Percentiles rank a stretch among this genome's conserved stretches.
Evolutionary conservation across 1,140 invertebrate genomes (phyloP).

Genomic region (Sesamia nonagrioides): DNA sequence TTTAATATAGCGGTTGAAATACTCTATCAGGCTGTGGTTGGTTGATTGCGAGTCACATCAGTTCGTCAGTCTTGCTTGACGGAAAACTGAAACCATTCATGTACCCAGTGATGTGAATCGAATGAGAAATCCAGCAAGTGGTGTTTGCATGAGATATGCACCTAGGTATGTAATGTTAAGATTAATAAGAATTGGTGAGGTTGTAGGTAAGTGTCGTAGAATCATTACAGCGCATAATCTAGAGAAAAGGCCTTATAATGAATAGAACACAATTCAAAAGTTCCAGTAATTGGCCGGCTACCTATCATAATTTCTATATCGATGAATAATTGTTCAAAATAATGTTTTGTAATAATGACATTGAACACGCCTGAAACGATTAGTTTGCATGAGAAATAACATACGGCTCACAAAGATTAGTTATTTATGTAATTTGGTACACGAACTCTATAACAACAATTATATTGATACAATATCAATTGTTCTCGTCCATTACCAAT

Average conservation of each 20-base stretch:
- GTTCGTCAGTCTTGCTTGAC: background rate
- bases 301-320: constrained; percentile 15
- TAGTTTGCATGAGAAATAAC: background rate
- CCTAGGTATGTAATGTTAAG: background rate
- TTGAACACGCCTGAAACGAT: background rate
- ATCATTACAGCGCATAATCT: background rate
- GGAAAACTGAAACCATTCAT: background rate
- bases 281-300: background rate
- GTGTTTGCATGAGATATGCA: background rate
- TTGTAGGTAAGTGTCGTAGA: background rate
- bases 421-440: background rate
- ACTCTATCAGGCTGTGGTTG: background rate
- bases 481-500: background rate
- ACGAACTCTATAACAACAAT: background rate
- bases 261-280: too few species aligned
- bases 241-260: too few species aligned
- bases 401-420: background rate
- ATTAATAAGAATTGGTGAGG: background rate
- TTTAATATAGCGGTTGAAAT: background rate
- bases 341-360: constrained; percentile 2
- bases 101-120: constrained; percentile 6
- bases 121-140: constrained; percentile 18
- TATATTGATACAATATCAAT: constrained; percentile 12
- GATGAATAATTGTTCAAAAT: constrained; percentile 18
- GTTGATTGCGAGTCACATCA: background rate